These are phyloP conservation scores for Dicentrarchus labrax DNA, from an alignment of 2,113 vertebrate species.

Conservation along the genomic window DNA sequence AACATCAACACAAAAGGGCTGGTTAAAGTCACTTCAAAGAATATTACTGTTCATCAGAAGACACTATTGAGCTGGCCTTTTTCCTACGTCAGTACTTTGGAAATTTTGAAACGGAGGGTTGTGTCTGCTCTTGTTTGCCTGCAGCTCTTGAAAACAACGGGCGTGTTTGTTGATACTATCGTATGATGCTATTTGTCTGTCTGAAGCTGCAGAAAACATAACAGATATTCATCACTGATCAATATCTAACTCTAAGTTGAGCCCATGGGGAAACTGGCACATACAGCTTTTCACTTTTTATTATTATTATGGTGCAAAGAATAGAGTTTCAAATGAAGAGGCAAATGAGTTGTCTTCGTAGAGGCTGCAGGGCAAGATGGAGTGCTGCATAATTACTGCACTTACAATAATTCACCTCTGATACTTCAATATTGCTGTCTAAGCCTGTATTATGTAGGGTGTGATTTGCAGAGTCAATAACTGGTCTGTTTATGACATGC, in stretches of 20 bases:
- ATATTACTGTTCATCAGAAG: background rate
- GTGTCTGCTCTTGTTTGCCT: slow-evolving; percentile 12
- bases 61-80: background rate
- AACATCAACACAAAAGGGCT: background rate
- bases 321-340: background rate
- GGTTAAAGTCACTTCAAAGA: background rate
- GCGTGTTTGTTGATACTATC: slow-evolving; percentile 9
- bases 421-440: background rate
- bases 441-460: background rate
- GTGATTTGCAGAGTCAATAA: background rate
- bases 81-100: background rate
- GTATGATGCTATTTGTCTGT: background rate
- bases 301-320: background rate
- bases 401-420: background rate
- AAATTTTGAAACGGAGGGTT: background rate
- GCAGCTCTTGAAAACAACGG: slow-evolving; percentile 16
- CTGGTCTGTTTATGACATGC: slow-evolving; percentile 32
- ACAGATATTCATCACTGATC: background rate
- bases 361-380: background rate
- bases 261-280: background rate
- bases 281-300: background rate
- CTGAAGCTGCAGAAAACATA: slow-evolving; percentile 6
- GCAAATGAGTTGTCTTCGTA: background rate
- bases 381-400: background rate
- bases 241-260: background rate